Base-by-base conservation (phyloP, 2,113 vertebrate species). In the Solea solea region DNA sequence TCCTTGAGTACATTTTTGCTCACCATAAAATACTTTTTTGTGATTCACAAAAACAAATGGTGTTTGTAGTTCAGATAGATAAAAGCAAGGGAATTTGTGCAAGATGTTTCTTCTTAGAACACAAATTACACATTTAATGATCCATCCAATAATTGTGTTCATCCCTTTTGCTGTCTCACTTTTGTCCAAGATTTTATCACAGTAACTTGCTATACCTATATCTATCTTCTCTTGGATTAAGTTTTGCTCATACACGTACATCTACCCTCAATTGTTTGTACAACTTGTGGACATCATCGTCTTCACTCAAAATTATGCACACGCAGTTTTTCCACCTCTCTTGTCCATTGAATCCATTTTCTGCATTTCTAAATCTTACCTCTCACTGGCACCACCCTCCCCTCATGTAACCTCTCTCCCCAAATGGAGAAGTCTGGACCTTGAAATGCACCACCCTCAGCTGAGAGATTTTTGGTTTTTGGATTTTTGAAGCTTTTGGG, bases 51-150 rank as follows among this genome's bases (percentile, higher is more conserved):
- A 34, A 4, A 21, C 21, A 1, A 21, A 21, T 21, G 21, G 21
- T 21, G 21, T 21, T 21, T 21, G 21, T 91, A 90, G 91, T 92
- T 90, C 87, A 92, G 88, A 90, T 89, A 89, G 89, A 89, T 91
- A 87, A 91, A 90, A 91, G 86, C 79, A 80, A 86, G 75, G 82
- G 90, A 90, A 90, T 91, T 88, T 88, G 73, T n/a, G n/a, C n/a
- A n/a, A 87, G 83, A 70, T 82, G 84, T 83, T 81, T 85, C 84
- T 83, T 88, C 87, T 87, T 92, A 88, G 91, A 88, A 90, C 83
- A 88, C 86, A 86, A 86, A 91, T 44, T 70, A 80, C 87, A 21
- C 21, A 21, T 21, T 90, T 89, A 82, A 89, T 90, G 85, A 89
- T 83, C 74, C 70, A 63, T 64, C 71, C 73, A 57, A 44, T 56